Evolutionary conservation across 2,113 vertebrate genomes (phyloP).

Genomic region (Reinhardtius hippoglossoides): DNA sequence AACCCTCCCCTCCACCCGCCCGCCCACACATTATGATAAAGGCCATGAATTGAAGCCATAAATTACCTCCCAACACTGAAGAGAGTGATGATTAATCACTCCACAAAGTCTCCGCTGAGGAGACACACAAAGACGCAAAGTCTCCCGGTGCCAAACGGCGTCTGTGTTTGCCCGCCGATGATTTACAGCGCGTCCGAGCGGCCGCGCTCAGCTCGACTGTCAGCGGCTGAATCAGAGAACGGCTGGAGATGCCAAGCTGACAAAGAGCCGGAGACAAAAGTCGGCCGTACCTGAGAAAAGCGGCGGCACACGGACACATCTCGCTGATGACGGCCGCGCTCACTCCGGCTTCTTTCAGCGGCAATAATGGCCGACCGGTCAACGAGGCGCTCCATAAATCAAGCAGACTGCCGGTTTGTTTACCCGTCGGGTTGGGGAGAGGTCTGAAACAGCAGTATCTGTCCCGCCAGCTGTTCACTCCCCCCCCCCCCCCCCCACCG

Average conservation of each 20-base stretch:
- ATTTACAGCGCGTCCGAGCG: conserved; percentile 61
- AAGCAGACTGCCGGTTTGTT: conserved; percentile 74
- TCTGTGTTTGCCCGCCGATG: conserved; percentile 38
- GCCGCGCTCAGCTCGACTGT: conserved; percentile 8
- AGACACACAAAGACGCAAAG: conserved; percentile 63
- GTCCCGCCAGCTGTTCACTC: conserved; percentile 74
- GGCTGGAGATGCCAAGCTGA: conserved; percentile 62
- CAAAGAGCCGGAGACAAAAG: conserved; percentile 52
- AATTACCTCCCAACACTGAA: conserved; percentile 64
- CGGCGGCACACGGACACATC: conserved; percentile 60
- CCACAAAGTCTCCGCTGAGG: conserved; percentile 62
- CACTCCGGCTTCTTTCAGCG: conserved; percentile 61
- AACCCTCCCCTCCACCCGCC: conserved; percentile 5
- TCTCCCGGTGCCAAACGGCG: conserved; percentile 47
- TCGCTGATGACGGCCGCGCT: conserved; percentile 52
- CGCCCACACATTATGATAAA: conserved; percentile 54
- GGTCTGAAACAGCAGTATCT: conserved; percentile 81
- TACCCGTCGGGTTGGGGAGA: conserved; percentile 67
- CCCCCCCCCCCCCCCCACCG: conserved; percentile 23
- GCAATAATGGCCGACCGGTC: conserved; percentile 73
- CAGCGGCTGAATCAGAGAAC: conserved; percentile 51
- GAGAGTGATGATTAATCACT: conserved; percentile 79
- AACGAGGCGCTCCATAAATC: conserved; percentile 81
- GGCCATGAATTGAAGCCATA: conserved; percentile 66
- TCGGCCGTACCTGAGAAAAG: conserved; percentile 68